These are phyloP conservation scores for Cricetomys ansorgei DNA, from an alignment of 2,113 vertebrate genomes.

Conservation along the genomic window DNA sequence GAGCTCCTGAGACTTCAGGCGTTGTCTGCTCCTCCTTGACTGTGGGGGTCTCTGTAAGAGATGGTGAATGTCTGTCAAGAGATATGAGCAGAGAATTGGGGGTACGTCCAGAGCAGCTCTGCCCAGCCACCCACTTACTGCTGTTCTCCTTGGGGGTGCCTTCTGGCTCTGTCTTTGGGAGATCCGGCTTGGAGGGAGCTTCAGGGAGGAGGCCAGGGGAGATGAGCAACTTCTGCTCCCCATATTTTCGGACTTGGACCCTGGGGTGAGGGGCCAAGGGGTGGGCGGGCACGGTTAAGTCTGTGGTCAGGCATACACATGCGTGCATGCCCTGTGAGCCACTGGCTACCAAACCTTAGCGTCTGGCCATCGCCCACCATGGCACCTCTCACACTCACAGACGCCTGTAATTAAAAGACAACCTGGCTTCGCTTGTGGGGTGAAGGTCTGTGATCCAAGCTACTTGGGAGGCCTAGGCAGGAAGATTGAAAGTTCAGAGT, in stretches of 20 bases:
- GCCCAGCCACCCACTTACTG: neutral
- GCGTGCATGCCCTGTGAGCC: neutral
- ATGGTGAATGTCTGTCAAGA: neutral
- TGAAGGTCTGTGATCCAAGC: neutral
- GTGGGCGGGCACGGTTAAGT: neutral
- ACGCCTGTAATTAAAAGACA: neutral
- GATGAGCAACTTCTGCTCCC: conserved; percentile 77
- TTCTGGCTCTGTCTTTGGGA: neutral
- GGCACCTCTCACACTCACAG: accelerated
- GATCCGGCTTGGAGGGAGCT: neutral
- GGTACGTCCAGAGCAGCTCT: accelerated
- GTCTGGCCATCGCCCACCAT: neutral
- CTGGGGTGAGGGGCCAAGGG: conserved; percentile 53
- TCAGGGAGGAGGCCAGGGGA: conserved; percentile 52
- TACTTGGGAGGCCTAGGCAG: neutral
- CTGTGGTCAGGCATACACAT: neutral
- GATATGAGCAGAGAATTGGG: neutral
- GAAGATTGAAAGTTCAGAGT: neutral
- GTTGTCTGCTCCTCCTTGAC: neutral
- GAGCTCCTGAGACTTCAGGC: neutral
- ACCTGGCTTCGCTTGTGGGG: neutral
- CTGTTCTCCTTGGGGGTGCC: neutral
- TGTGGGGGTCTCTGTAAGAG: neutral
- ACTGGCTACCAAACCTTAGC: neutral
- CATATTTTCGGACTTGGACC: conserved; percentile 82